Conservation (phyloP, 1,140 invertebrate genomes). For the Himalopsyche phryganea region DNA sequence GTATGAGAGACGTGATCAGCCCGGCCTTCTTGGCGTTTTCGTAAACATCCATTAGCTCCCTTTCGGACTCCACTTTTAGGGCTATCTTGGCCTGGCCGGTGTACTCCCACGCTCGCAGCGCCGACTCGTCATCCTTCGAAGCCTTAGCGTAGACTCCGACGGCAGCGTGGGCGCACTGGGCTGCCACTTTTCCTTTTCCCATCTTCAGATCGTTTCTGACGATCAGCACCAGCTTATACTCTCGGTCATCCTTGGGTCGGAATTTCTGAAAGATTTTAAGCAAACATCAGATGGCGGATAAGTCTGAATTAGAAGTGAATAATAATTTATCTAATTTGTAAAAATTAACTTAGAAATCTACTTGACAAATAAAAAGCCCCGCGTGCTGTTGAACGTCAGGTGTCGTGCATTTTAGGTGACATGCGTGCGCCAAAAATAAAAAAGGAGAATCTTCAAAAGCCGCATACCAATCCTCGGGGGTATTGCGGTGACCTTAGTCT, state of each 20-base stretch:
- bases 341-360: too few relatives aligned
- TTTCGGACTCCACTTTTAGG: constrained; percentile 68
- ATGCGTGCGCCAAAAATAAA: too few relatives aligned
- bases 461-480: too few relatives aligned
- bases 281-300: background rate
- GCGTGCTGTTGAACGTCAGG: too few relatives aligned
- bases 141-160: constrained; percentile 73
- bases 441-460: too few relatives aligned
- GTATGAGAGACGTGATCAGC: constrained; percentile 69
- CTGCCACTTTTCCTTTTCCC: constrained; percentile 91
- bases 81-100: constrained; percentile 83
- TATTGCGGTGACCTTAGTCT: too few relatives aligned
- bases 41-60: constrained; percentile 62
- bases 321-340: background rate
- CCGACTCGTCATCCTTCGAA: constrained; percentile 56
- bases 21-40: constrained; percentile 64
- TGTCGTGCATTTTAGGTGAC: too few relatives aligned
- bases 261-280: background rate
- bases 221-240: constrained; percentile 81
- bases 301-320: background rate
- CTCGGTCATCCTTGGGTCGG: constrained; percentile 40
- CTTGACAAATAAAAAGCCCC: too few relatives aligned
- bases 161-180: constrained; percentile 89
- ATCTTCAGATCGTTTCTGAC: constrained; percentile 89
- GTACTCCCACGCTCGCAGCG: constrained; percentile 71